A percentile compares a stretch with the other conserved stretches of the same genome.
These are phyloP conservation scores for Xerus rutilus DNA, from an alignment of 2,797 vertebrate species.

Conservation along the genomic window DNA sequence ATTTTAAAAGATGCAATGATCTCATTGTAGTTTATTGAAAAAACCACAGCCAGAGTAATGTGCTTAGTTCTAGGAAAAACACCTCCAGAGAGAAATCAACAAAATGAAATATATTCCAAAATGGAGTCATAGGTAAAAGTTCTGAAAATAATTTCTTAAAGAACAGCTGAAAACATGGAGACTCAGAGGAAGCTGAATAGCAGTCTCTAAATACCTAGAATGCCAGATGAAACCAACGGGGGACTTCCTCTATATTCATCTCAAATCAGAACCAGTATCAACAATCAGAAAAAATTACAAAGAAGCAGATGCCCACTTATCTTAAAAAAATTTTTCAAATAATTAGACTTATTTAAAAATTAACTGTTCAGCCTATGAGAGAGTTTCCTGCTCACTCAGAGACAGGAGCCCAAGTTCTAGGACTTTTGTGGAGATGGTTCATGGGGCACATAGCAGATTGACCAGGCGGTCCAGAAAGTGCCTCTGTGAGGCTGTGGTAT, in stretches of 20 bases:
- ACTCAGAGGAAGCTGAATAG: not conserved
- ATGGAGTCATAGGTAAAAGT: not conserved
- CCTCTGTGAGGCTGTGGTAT: not conserved
- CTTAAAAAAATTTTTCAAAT: conserved; percentile 36
- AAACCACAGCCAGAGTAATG: not conserved
- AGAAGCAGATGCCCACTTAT: not conserved
- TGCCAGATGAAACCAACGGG: not conserved
- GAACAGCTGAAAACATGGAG: not conserved
- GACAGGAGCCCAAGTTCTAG: not conserved
- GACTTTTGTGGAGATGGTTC: not conserved
- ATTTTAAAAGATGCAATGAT: not conserved
- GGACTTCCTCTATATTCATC: not conserved
- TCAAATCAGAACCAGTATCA: not conserved
- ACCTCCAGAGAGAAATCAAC: not conserved
- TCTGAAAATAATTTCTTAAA: conserved; percentile 46
- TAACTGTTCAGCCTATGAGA: not conserved
- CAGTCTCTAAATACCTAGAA: not conserved
- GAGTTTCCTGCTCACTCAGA: not conserved
- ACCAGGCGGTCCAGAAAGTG: not conserved
- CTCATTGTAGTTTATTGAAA: not conserved
- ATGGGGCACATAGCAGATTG: not conserved
- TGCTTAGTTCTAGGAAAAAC: not conserved
- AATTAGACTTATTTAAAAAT: conserved; percentile 27
- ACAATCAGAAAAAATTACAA: conserved; percentile 6
- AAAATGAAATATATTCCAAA: conserved; percentile 30